Conservation (phyloP, 2,797 vertebrate species). For the Arrhamphus sclerolepis region DNA sequence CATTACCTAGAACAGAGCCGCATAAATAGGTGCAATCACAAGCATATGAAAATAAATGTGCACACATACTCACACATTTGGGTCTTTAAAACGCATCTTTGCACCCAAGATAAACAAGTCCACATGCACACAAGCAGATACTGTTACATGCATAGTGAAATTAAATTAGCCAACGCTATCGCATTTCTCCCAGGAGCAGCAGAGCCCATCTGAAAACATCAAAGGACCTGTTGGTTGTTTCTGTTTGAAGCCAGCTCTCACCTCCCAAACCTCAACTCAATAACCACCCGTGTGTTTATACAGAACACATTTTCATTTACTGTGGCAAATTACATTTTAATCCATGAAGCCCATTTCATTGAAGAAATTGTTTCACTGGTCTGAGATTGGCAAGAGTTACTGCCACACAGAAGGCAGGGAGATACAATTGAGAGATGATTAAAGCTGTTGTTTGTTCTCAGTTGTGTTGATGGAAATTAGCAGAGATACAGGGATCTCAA, state of each 20-base stretch:
- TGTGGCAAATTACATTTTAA: conserved; percentile 78
- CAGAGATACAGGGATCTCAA: conserved; percentile 49
- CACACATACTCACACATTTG: conserved; percentile 2
- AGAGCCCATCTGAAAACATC: conserved; percentile 68
- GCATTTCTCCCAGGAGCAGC: conserved; percentile 59
- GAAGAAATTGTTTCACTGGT: conserved; percentile 68
- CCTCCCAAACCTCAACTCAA: conserved; percentile 60
- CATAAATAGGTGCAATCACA: conserved; percentile 13
- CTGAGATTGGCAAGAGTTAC: conserved; percentile 63
- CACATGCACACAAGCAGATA: conserved; percentile 55
- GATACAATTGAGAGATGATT: conserved; percentile 60
- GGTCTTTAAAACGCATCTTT: conserved; percentile 47
- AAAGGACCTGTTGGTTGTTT: conserved; percentile 57
- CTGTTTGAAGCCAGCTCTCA: conserved; percentile 56
- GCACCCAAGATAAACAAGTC: conserved; percentile 53
- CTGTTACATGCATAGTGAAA: conserved; percentile 57
- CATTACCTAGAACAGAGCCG: conserved; percentile 6
- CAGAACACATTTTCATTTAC: conserved; percentile 73
- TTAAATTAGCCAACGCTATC: conserved; percentile 72
- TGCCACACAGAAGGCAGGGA: conserved; percentile 33
- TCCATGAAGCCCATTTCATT: conserved; percentile 70
- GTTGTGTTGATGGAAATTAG: conserved; percentile 60
- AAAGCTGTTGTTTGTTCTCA: conserved; percentile 56
- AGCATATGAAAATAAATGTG: conserved; percentile 26
- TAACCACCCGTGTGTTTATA: conserved; percentile 64